Base-by-base conservation (phyloP, 2,888 invertebrate species). In the Calliopum simillimum region DNA sequence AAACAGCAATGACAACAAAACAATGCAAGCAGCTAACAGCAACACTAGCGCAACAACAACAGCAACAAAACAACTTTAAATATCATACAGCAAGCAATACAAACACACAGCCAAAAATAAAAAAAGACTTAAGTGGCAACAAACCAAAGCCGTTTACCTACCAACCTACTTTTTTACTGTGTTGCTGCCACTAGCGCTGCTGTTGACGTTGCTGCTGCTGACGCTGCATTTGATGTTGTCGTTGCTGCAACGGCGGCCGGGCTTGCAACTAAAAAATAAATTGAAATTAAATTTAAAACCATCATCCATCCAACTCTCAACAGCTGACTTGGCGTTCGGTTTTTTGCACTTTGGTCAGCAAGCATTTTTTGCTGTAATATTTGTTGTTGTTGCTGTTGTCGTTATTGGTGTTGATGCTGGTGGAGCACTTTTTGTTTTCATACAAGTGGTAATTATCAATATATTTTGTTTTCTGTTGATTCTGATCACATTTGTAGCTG, bases 71-170 rank as follows among this genome's bases (percentile, higher is more conserved):
- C 53, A 12, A 25, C n/a, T 19, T 33, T 33, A 16, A 33, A 16
- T 23, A 51, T 25, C 43, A 44, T 47, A 46, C 14, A 47, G 47
- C n/a, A 44, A 62, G 13, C 53, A 19, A 13, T 44, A 41, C 46
- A 62, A 58, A 47, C 46, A 25, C 44, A 44, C 16, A n/a, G 43
- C 14, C 63, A 55, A 64, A 65, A 44, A 63, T 21, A 47, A 49
- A 21, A 23, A 16, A 44, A 13, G 19, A 43, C 33, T 41, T 25
- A n/a, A 56, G 44, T 46, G 25, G 53, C 66, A 46, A 49, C 49
- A 14, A 49, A 62, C 65, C 64, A 62, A 72, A 75, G 76, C 70
- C 69, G 77, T 76, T 77, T 74, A 75, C 77, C 77, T 75, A 77
- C 74, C 77, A 77, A 77, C 77, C 77, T 76, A 77, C 77, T 76